Conservation (phyloP, 2,888 invertebrate genomes). For the Eristalis pertinax region DNA sequence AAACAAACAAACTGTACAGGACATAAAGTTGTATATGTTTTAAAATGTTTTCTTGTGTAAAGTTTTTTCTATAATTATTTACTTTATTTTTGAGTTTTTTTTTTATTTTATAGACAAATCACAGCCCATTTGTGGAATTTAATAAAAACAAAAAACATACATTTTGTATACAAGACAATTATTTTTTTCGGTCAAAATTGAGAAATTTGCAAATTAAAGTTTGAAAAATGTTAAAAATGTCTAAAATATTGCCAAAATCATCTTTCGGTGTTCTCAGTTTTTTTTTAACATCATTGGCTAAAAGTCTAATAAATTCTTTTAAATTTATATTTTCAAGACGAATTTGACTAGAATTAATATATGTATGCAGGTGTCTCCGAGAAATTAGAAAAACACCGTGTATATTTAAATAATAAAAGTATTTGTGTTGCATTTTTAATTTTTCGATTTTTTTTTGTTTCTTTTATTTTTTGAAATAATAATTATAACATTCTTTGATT, state of each 20-base stretch:
- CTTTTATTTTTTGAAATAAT: not conserved
- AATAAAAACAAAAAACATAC: constrained; percentile 67
- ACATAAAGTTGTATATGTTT: constrained; percentile 72
- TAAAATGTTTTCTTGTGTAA: constrained; percentile 57
- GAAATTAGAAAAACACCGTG: constrained; percentile 54
- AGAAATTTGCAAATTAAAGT: constrained; percentile 40
- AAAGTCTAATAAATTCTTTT: constrained; percentile 64
- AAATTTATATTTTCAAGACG: constrained; percentile 78
- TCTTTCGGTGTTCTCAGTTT: constrained; percentile 73
- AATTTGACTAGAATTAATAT: constrained; percentile 79
- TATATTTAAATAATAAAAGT: constrained; percentile 23
- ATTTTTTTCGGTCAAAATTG: constrained; percentile 50
- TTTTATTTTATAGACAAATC: constrained; percentile 76
- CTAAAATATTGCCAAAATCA: constrained; percentile 79
- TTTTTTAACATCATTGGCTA: constrained; percentile 59
- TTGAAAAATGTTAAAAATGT: constrained; percentile 57
- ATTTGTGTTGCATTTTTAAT: not conserved
- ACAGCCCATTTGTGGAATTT: constrained; percentile 77
- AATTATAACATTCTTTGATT: not conserved
- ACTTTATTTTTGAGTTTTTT: constrained; percentile 68
- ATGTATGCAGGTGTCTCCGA: constrained; percentile 70
- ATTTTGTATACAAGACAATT: constrained; percentile 53
- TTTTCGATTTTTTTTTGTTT: not conserved
- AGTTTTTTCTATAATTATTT: constrained; percentile 61
- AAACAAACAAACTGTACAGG: constrained; percentile 74